These are phyloP conservation scores for Berghia stephanieae DNA, from an alignment of 1,140 invertebrate genomes.

Conservation along the genomic window DNA sequence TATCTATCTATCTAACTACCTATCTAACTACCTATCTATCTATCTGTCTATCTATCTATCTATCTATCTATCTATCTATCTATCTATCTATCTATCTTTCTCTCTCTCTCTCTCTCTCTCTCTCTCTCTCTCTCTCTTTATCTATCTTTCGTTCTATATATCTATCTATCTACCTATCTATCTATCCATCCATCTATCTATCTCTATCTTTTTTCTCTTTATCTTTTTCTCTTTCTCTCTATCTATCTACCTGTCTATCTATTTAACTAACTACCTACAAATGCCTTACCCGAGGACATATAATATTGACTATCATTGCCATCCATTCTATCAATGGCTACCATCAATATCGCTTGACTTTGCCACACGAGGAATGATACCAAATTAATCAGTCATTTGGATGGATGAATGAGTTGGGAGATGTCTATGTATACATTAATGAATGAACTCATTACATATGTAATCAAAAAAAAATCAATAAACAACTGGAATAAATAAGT, in stretches of 20 bases:
- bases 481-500: no score
- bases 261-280: background rate
- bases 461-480: no score
- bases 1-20: background rate
- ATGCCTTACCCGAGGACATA: no score
- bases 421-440: background rate
- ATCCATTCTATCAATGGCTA: background rate
- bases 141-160: no score
- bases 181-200: background rate
- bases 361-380: background rate
- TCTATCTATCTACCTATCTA: no score
- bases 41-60: constrained; percentile 1
- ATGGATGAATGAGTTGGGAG: no score
- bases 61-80: constrained; percentile 8
- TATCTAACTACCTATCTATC: no score
- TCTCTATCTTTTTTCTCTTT: background rate
- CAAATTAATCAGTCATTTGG: background rate
- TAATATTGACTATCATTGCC: background rate
- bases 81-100: constrained; percentile 9
- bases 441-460: no score
- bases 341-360: background rate
- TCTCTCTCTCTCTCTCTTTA: constrained; percentile 7
- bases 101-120: background rate
- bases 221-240: background rate
- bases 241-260: background rate